These are phyloP conservation scores for Synanthedon andrenaeformis DNA, from an alignment of 2,888 invertebrate genomes.

Conservation along the genomic window DNA sequence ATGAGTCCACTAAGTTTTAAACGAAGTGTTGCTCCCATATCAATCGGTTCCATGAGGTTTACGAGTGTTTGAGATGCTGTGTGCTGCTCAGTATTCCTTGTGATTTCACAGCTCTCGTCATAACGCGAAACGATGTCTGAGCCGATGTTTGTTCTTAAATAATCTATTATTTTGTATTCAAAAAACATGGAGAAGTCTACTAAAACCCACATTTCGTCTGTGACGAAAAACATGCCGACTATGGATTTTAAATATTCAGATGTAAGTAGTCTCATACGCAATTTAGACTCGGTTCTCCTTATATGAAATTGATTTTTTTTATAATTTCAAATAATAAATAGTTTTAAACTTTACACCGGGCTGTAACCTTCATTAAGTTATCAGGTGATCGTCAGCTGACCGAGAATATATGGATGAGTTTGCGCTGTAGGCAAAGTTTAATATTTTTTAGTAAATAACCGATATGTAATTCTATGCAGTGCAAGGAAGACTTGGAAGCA, in stretches of 20 bases:
- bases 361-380: not conserved
- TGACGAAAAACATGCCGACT: constrained; percentile 32
- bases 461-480: constrained; percentile 14
- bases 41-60: not conserved
- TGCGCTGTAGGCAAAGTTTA: no score
- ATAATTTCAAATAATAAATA: no score
- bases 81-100: constrained; percentile 24
- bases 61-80: constrained; percentile 35
- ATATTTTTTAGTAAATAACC: no score
- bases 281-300: no score
- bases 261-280: constrained; percentile 31
- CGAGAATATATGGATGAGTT: not conserved
- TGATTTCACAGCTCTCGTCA: constrained; percentile 26
- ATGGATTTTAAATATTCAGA: constrained; percentile 47
- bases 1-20: constrained; percentile 8
- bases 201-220: constrained; percentile 33
- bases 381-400: not conserved
- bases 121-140: constrained; percentile 26
- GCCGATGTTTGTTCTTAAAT: constrained; percentile 25
- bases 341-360: no score
- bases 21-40: not conserved
- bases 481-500: constrained; percentile 28
- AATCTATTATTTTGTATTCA: constrained; percentile 12
- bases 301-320: no score
- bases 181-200: constrained; percentile 26